phyloP scores from a whole-genome alignment of 2,797 vertebrate genomes.

The Schizothorax lantsangensis region DNA sequence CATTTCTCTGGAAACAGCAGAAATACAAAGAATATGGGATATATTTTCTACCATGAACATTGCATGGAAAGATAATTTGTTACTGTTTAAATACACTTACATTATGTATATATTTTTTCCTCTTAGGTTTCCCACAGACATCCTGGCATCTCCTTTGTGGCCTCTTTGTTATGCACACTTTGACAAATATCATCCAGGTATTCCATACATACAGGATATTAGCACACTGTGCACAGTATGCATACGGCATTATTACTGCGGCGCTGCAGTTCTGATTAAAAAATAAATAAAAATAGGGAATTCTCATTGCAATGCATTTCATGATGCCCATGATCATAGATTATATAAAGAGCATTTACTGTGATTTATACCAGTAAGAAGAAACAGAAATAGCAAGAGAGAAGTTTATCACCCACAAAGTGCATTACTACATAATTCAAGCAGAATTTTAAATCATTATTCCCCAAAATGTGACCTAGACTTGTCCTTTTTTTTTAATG shows the following conservation, averaged over 20 bases:
- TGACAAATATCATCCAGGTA: not conserved
- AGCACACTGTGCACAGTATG: not conserved
- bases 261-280: not conserved
- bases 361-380: not conserved
- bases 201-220: not conserved
- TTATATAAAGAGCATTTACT: constrained; percentile 7
- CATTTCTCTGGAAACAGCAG: not conserved
- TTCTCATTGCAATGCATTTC: not conserved
- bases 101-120: not conserved
- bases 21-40: no score
- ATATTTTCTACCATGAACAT: not conserved
- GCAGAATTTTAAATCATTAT: not conserved
- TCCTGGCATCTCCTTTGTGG: not conserved
- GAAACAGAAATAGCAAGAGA: not conserved
- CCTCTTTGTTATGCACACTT: not conserved
- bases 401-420: not conserved
- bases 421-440: not conserved
- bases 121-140: not conserved
- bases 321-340: not conserved
- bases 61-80: not conserved
- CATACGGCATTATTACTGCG: not conserved
- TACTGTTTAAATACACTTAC: not conserved
- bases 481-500: not conserved
- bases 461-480: not conserved
- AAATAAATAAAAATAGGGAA: no score